A percentile compares a stretch with the other conserved stretches of the same genome.
Conservation (phyloP, 2,797 vertebrate species). For the Synaphobranchus kaupii region DNA sequence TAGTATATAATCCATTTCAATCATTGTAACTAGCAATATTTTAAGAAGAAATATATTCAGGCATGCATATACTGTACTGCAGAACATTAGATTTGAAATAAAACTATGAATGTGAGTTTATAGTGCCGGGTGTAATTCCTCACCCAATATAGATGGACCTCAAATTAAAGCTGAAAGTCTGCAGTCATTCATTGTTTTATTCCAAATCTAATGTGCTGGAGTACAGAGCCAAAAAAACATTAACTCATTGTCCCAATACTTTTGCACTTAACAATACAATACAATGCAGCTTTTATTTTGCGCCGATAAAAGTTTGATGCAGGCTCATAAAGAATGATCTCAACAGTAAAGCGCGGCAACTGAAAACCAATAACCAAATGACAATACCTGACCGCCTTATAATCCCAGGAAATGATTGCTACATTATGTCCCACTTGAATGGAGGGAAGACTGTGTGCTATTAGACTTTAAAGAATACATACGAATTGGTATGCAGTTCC, state of each 20-base stretch:
- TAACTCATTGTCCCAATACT: too few relatives aligned
- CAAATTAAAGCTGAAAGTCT: too few relatives aligned
- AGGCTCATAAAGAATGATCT: background rate
- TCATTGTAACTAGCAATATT: background rate
- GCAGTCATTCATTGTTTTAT: too few relatives aligned
- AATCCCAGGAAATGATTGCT: background rate
- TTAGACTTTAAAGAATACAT: background rate
- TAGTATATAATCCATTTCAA: background rate
- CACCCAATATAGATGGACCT: too few relatives aligned
- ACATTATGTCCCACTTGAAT: background rate
- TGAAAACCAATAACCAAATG: background rate
- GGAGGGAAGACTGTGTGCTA: background rate
- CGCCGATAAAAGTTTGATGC: background rate
- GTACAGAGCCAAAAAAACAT: too few relatives aligned
- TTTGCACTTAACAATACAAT: too few relatives aligned
- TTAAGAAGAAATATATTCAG: too few relatives aligned
- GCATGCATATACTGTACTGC: background rate
- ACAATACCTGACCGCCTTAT: background rate
- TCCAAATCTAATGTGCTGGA: too few relatives aligned
- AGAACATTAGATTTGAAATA: background rate
- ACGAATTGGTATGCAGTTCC: background rate
- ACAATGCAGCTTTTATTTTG: background rate
- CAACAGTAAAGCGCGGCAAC: background rate
- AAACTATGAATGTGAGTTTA: background rate
- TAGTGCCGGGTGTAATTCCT: too few relatives aligned